phyloP scores from a whole-genome alignment of 2,888 invertebrate species.

The Stictocephala bisonia region DNA sequence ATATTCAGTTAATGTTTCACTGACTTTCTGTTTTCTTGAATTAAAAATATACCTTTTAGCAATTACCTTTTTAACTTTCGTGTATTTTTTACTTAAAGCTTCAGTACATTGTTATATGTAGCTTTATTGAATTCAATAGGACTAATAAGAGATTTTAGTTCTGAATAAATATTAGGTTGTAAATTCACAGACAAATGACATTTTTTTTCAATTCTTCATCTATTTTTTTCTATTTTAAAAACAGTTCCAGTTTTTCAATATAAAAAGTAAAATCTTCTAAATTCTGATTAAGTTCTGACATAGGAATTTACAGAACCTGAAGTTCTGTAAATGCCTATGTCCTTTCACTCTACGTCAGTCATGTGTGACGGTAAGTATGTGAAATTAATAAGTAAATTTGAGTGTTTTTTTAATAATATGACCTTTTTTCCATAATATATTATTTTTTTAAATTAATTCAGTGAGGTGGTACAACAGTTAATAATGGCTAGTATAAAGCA shows the following conservation, averaged over 20 bases:
- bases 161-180: neutral
- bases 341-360: no score
- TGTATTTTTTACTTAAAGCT: slow-evolving; percentile 5
- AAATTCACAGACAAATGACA: neutral
- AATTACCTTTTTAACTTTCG: neutral
- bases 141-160: neutral
- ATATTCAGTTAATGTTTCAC: no score
- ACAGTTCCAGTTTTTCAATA: neutral
- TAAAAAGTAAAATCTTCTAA: slow-evolving; percentile 4
- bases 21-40: neutral
- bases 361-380: no score
- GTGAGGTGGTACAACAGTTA: no score
- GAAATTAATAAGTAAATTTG: no score
- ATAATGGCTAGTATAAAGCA: no score
- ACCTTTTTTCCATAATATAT: no score
- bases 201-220: neutral
- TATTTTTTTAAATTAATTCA: no score
- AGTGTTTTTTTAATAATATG: no score
- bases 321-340: no score
- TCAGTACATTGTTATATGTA: neutral
- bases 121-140: neutral
- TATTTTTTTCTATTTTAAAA: neutral
- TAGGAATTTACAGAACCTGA: no score
- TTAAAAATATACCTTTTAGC: neutral
- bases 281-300: no score